Percentiles rank a stretch among this genome's conserved stretches.
phyloP scores from a whole-genome alignment of 2,888 invertebrate genomes.

The Orthosia gothica region DNA sequence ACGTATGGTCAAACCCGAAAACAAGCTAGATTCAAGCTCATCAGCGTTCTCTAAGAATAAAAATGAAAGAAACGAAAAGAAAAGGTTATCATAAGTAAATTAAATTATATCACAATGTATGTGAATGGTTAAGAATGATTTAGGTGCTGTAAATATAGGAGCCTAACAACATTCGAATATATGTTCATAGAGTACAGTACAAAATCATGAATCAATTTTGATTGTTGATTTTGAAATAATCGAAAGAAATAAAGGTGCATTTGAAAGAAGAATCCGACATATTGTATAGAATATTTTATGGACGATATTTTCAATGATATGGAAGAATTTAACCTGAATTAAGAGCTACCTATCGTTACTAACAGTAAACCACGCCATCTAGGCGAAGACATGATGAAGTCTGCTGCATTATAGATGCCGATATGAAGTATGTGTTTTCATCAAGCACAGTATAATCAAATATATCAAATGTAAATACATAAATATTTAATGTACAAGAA shows the following conservation, averaged over 20 bases:
- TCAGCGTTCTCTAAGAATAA: slow-evolving; percentile 72
- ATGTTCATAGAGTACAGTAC: slow-evolving; percentile 28
- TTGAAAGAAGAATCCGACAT: neutral
- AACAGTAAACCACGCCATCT: neutral
- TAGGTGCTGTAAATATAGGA: slow-evolving; percentile 75
- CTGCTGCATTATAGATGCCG: neutral
- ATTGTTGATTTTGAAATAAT: slow-evolving; percentile 26
- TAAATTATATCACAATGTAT: slow-evolving; percentile 37
- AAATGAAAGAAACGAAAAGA: slow-evolving; percentile 75
- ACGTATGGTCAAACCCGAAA: slow-evolving; percentile 81
- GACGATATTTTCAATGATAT: neutral
- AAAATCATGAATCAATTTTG: slow-evolving; percentile 13
- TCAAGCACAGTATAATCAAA: slow-evolving; percentile 10
- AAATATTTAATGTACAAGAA: neutral
- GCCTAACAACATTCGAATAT: slow-evolving; percentile 39
- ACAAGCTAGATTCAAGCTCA: slow-evolving; percentile 70
- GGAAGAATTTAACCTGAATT: neutral
- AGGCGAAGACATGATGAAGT: neutral
- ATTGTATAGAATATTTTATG: neutral
- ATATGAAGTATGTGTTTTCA: neutral
- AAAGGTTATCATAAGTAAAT: slow-evolving; percentile 71
- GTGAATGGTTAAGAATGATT: slow-evolving; percentile 53
- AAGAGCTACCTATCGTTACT: neutral
- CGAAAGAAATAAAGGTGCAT: neutral
- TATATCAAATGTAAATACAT: slow-evolving; percentile 39